Base-by-base conservation (phyloP, 92 coral and sea anemone genomes). In the Porites rus region DNA sequence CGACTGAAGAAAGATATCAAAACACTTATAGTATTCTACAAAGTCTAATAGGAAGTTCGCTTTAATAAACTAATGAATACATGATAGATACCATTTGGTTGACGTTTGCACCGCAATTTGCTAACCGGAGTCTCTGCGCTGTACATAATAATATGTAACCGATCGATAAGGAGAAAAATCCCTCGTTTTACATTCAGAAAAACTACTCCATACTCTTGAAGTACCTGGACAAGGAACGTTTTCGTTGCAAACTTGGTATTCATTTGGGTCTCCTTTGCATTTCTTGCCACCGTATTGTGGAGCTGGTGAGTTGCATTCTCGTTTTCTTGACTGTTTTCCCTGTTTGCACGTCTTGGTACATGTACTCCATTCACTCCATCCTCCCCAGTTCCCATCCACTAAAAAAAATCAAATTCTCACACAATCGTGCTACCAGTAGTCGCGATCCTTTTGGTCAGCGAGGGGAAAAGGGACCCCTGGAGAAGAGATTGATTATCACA, bases 271-370 rank as follows among this genome's bases (percentile, higher is more conserved):
- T 19, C 81, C 82, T 2, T 2, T n/a, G 28, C 93, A 90, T 66
- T 10, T 38, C 67, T 80, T 90, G 0, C 93, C 93, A 24, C 79
- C 87, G 18, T 85, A 72, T 58, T 58, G 69, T 17, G 93, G 90
- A 59, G 79, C 69, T 65, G 93, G 93, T 2, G 75, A 83, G 17
- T 87, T 78, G 18, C 96, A 93, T 19, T 75, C 24, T n/a, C 96
- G 89, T n/a, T 68, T 65, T 28, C 94, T 84, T 18, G 84, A 73
- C 63, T 84, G 91, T 16, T 60, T 51, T 31, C 96, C 96, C 17
- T 79, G 74, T 6, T 68, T 69, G 52, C 96, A 93, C 1, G 96
- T 84, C 72, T 80, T 88, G 14, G 83, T 79, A 54, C 96, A 93
- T 1, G 68, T 58, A 51, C 87, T 82, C 96, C 96, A 93, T 18